Percentiles rank a stretch among this genome's conserved stretches.
phyloP scores from a whole-genome alignment of 1,140 invertebrate species.

The Saccostrea echinata region DNA sequence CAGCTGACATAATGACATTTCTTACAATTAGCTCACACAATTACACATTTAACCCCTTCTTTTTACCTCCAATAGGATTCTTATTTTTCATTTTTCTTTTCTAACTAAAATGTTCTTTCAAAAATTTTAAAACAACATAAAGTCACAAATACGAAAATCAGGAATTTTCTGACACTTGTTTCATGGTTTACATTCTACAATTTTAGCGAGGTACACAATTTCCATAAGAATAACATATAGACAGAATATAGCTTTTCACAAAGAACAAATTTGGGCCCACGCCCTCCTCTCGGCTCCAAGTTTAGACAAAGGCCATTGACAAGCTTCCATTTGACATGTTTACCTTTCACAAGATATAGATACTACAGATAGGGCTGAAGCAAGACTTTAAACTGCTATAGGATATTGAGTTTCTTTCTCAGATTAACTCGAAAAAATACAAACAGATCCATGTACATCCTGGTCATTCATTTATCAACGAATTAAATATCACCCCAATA shows the following conservation, averaged over 20 bases:
- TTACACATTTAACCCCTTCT: background rate
- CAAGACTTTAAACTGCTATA: background rate
- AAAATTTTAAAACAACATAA: background rate
- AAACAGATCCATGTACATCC: conserved; percentile 20
- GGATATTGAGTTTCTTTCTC: background rate
- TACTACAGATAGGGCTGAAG: background rate
- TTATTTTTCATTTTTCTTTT: background rate
- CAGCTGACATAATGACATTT: background rate
- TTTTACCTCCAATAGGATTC: background rate
- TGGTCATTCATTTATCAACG: conserved; percentile 1
- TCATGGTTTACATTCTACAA: background rate
- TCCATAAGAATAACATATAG: conserved; percentile 19
- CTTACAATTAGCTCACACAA: background rate
- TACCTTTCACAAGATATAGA: conserved; percentile 25
- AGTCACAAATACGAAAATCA: background rate
- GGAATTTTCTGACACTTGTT: background rate
- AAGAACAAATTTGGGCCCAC: conserved; percentile 1
- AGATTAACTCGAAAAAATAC: background rate
- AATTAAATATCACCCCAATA: conserved; percentile 16
- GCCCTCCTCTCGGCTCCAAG: background rate
- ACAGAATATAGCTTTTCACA: background rate
- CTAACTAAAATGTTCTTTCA: background rate
- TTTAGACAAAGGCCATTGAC: conserved; percentile 15
- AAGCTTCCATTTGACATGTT: background rate
- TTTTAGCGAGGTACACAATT: background rate